Evolutionary conservation across 2,797 vertebrate genomes (phyloP).

Genomic region (Erithacus rubecula): DNA sequence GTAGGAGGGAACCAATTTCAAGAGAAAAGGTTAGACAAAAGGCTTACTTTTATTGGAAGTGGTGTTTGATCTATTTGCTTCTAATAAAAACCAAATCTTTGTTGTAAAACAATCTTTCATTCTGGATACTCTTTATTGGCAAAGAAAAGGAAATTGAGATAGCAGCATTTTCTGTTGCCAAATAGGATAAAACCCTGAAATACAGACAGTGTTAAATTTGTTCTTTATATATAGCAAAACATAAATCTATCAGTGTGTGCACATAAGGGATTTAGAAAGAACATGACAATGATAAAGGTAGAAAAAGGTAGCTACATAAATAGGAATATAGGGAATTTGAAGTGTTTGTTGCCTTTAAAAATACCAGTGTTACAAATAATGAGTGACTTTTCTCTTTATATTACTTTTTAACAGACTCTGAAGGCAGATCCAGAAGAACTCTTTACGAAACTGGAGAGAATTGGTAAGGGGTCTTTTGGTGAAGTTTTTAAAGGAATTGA

Average conservation of each 20-base stretch:
- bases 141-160: neutral
- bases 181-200: neutral
- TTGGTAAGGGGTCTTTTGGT: conserved; percentile 97
- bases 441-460: conserved; percentile 94
- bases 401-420: conserved; percentile 79
- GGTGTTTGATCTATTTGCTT: neutral
- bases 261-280: neutral
- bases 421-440: conserved; percentile 93
- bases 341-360: neutral
- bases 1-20: neutral
- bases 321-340: neutral
- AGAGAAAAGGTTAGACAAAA: neutral
- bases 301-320: neutral
- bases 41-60: neutral
- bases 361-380: neutral
- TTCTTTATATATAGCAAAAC: neutral
- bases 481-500: conserved; percentile 99
- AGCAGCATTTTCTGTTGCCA: neutral
- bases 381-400: neutral
- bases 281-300: neutral
- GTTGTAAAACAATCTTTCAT: neutral
- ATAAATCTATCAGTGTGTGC: neutral
- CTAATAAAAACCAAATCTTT: neutral
- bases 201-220: neutral
- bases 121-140: neutral